These are phyloP conservation scores for Pomatorhinus ruficollis DNA, from an alignment of 2,113 vertebrate genomes.

Conservation along the genomic window DNA sequence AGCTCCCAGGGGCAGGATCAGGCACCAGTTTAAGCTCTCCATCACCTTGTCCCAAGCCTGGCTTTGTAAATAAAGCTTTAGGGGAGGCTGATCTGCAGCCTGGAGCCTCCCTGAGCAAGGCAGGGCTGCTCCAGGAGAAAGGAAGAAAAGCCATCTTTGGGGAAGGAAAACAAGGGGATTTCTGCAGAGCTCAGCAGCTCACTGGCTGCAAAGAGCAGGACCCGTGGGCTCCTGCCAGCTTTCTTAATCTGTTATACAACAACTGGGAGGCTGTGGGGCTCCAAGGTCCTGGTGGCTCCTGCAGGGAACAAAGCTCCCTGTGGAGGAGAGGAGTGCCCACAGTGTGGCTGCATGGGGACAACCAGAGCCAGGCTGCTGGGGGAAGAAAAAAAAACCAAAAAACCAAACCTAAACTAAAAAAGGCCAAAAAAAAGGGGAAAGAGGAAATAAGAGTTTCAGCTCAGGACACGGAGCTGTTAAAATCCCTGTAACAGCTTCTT, in stretches of 20 bases:
- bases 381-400: too few species aligned
- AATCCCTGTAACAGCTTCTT: neutral
- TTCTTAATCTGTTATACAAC: neutral
- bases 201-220: neutral
- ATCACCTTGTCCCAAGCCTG: neutral
- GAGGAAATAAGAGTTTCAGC: neutral
- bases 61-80: neutral
- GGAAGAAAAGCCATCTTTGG: neutral
- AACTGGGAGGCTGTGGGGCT: neutral
- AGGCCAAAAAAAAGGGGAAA: neutral
- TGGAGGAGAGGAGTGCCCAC: neutral
- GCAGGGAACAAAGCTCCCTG: neutral
- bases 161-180: neutral
- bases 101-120: neutral
- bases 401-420: neutral
- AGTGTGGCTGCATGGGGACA: neutral
- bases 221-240: constrained; percentile 13
- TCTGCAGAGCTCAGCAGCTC: constrained; percentile 47
- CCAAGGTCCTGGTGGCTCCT: neutral
- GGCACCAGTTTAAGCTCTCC: neutral
- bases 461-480: neutral
- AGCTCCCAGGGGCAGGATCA: neutral
- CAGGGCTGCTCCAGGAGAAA: neutral
- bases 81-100: neutral
- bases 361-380: neutral